These are phyloP conservation scores for Leptosomus discolor DNA, from an alignment of 2,113 vertebrate genomes.

Conservation along the genomic window DNA sequence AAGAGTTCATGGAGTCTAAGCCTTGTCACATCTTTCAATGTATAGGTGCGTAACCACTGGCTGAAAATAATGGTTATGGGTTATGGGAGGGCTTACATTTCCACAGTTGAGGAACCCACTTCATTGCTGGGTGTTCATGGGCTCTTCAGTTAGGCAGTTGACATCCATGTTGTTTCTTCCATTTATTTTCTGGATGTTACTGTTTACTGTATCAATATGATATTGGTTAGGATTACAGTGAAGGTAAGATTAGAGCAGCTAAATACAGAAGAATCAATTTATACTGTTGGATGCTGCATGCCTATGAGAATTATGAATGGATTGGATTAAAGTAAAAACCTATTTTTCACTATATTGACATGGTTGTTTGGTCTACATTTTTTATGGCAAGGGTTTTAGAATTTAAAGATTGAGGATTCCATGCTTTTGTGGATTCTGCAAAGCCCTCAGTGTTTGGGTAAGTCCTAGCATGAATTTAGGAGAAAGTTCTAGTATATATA, in stretches of 20 bases:
- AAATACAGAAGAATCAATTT: neutral
- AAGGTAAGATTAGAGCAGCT: neutral
- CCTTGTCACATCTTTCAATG: neutral
- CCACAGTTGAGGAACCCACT: neutral
- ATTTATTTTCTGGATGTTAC: neutral
- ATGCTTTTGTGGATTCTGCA: neutral
- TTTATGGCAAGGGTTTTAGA: neutral
- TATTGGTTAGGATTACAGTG: neutral
- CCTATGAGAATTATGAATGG: rapidly evolving
- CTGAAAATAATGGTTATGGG: neutral
- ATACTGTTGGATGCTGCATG: neutral
- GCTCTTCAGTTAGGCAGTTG: neutral
- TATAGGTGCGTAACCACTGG: neutral
- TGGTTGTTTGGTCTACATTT: neutral
- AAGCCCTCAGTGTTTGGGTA: neutral
- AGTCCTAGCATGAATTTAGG: neutral
- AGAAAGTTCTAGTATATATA: neutral
- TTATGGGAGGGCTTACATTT: neutral
- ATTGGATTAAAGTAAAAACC: neutral
- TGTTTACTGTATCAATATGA: neutral
- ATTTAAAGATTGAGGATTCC: neutral
- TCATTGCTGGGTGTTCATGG: neutral
- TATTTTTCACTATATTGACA: neutral
- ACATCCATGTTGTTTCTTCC: neutral
- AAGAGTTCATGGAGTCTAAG: neutral